These are phyloP conservation scores for Euzetes globulus DNA, from an alignment of 2,888 invertebrate genomes.

Conservation along the genomic window DNA sequence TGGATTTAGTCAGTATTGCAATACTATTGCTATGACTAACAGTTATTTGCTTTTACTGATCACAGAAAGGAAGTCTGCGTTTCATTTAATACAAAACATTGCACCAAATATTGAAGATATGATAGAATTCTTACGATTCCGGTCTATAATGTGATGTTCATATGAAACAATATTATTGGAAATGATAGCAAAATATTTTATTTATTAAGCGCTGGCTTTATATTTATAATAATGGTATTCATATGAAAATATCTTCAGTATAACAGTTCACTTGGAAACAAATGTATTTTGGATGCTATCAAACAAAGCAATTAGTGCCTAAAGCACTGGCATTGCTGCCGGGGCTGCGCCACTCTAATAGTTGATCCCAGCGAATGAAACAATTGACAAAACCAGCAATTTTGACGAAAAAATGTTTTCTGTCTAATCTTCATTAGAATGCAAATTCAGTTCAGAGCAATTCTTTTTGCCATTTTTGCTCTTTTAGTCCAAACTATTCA, in stretches of 20 bases:
- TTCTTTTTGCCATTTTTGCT: neutral
- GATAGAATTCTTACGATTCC: neutral
- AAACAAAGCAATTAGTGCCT: conserved; percentile 13
- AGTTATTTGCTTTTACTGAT: conserved; percentile 15
- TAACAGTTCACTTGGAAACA: neutral
- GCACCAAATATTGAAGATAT: neutral
- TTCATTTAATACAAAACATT: conserved; percentile 7
- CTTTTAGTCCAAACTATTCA: neutral
- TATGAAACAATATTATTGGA: conserved; percentile 6
- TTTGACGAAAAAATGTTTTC: neutral
- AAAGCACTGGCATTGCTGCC: neutral
- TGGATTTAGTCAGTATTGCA: neutral
- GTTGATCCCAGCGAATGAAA: neutral
- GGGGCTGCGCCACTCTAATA: neutral
- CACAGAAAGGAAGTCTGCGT: conserved; percentile 13
- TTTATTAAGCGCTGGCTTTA: neutral
- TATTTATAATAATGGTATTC: neutral
- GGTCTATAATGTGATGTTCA: neutral
- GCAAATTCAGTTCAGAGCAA: conserved; percentile 2
- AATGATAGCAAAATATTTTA: conserved; percentile 17
- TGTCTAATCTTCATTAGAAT: neutral
- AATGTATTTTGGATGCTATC: conserved; percentile 5
- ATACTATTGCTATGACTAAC: neutral
- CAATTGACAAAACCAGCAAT: neutral
- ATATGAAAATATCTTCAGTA: neutral